Evolutionary conservation across 2,888 invertebrate species (phyloP), one percentile per base, ranked within the genome.

Genomic region (Drosophila monieri): DNA sequence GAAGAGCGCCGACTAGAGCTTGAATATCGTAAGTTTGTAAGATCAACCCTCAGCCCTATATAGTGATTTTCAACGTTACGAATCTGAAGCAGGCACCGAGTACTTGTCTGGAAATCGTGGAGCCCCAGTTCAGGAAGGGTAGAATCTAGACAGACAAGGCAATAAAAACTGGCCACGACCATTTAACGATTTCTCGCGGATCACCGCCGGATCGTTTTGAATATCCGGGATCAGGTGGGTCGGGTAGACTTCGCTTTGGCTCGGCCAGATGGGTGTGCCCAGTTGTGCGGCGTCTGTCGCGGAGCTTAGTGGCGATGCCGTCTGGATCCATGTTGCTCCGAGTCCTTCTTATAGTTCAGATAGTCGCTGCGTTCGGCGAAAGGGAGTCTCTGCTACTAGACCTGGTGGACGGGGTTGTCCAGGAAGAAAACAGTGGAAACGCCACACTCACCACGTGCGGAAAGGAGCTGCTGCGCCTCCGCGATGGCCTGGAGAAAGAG

Each of bases 331-430:
- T 18, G 14, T 39, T 9, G 9, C 25, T 27, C 6, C 47, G 8
- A 8, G 14, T 25, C 12, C 41, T 9, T 12, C 18, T 47, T 6
- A 8, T 41, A 14, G 6, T 55, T 39, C 2, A 53, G 1, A 10
- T 61, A 25, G 51, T 12, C n/a, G 53, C 37, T 39, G 15, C 1
- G 25, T 32, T 37, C 21, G 43, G 54, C 21, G 52, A 37, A 1
- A 12, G 49, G 6, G 43, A 12, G 1, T 72, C 77, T 37, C 18
- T 78, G 53, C 37, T 77, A 5, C 41, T 43, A 21, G 68, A 69
- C 3, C n/a, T 78, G 4, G 14, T 64, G 1, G n/a, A 54, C 3
- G 30, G 18, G 21, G 37, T 44, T 4, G 35, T 21, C 9, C 32
- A 14, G 25, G 15, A 18, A 12, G 10, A 1, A 18, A 21, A 12